phyloP scores from a whole-genome alignment of 2,113 vertebrate genomes.

The Raja brachyura region DNA sequence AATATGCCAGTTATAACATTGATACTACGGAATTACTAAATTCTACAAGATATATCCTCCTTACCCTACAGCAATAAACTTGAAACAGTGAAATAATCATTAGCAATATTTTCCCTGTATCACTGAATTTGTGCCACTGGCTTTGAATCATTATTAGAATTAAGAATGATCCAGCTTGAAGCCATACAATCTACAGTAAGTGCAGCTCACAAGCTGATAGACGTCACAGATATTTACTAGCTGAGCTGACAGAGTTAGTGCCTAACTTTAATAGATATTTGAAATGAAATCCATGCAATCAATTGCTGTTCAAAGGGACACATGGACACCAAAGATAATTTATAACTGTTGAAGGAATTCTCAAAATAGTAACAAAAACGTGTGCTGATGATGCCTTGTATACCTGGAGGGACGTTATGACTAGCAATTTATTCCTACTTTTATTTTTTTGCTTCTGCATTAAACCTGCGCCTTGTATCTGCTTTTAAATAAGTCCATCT shows the following conservation, averaged over 20 bases:
- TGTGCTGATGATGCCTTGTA: no score
- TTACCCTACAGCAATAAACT: slow-evolving; percentile 33
- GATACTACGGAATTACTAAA: neutral
- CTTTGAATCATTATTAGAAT: slow-evolving; percentile 41
- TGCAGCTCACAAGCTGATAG: neutral
- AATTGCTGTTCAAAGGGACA: neutral
- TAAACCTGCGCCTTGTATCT: neutral
- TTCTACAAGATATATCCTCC: neutral
- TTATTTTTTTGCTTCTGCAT: neutral
- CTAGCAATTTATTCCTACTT: neutral
- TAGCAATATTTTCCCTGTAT: slow-evolving; percentile 42
- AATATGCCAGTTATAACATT: neutral
- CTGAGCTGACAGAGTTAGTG: neutral
- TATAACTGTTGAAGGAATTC: neutral
- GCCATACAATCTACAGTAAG: neutral
- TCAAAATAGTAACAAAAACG: neutral
- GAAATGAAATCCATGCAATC: neutral
- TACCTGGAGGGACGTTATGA: neutral
- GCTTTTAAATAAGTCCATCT: neutral
- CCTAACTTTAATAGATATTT: neutral
- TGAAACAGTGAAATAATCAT: slow-evolving; percentile 42
- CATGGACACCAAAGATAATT: neutral
- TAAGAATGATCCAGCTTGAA: slow-evolving; percentile 42
- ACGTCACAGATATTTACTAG: slow-evolving; percentile 10
- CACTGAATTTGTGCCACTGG: slow-evolving; percentile 40